A percentile compares a stretch with the other conserved stretches of the same genome.
Conservation (phyloP, 1,140 invertebrate species). For the Zaprionus inermis region DNA sequence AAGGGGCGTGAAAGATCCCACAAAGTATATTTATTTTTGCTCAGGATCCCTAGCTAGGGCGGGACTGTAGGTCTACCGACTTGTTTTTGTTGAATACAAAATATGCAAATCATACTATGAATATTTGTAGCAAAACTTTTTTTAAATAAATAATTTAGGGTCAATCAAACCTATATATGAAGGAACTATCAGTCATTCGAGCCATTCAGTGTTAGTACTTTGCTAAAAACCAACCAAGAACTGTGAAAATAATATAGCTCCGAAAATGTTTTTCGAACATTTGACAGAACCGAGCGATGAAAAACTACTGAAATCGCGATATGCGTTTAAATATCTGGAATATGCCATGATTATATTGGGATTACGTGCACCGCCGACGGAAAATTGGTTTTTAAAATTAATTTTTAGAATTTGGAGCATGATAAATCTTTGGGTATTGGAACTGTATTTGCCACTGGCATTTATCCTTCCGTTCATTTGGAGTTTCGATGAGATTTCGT, state of each 20-base stretch:
- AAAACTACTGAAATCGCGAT: neutral
- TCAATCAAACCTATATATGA: no score
- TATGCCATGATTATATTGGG: neutral
- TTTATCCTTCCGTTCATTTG: constrained; percentile 22
- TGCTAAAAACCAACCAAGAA: neutral
- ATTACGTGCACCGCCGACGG: constrained; percentile 3
- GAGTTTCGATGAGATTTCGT: constrained; percentile 14
- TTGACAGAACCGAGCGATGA: neutral
- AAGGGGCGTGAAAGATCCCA: no score
- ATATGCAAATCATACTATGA: no score
- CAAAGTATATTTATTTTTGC: no score
- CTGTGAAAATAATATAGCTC: neutral
- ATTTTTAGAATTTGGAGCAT: neutral
- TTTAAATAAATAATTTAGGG: neutral
- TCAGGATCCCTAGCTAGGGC: no score
- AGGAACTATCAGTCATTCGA: no score
- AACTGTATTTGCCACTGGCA: constrained; percentile 35
- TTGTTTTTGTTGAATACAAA: no score
- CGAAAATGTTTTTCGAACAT: neutral
- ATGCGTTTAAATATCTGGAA: neutral
- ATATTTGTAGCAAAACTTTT: no score
- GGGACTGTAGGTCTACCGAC: no score
- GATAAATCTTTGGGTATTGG: neutral
- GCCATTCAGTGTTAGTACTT: neutral
- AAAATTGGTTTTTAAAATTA: neutral